These are phyloP conservation scores for Volucella inflata DNA, from an alignment of 2,888 invertebrate species.

Conservation along the genomic window DNA sequence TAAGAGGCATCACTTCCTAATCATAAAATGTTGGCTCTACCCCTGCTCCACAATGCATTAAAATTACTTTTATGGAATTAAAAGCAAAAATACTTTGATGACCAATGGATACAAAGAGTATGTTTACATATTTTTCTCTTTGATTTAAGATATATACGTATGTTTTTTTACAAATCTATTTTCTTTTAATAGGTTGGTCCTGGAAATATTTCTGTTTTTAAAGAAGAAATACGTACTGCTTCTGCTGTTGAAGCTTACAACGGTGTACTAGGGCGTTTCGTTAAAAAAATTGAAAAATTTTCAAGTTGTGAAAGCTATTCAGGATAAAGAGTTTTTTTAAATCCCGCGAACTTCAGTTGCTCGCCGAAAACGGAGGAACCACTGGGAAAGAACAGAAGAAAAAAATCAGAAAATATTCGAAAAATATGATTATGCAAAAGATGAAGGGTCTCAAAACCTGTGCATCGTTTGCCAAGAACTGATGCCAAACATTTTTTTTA, in stretches of 20 bases:
- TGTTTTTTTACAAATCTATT: neutral
- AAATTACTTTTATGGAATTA: constrained; percentile 10
- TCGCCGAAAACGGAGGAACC: too few relatives aligned
- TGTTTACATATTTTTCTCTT: constrained; percentile 1
- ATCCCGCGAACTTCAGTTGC: too few relatives aligned
- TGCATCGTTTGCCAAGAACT: too few relatives aligned
- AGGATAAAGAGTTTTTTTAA: neutral
- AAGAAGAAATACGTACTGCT: constrained; percentile 18
- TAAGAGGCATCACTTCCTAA: neutral
- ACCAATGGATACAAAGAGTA: constrained; percentile 7
- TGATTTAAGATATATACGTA: neutral
- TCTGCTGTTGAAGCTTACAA: constrained; percentile 11
- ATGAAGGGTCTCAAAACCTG: too few relatives aligned
- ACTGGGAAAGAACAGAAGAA: too few relatives aligned
- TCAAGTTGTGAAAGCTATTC: constrained; percentile 8
- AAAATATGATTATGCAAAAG: too few relatives aligned
- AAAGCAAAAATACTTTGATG: neutral
- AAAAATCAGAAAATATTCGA: too few relatives aligned
- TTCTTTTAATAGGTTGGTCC: neutral
- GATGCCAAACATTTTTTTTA: neutral
- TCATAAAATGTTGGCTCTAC: constrained; percentile 6
- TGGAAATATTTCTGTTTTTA: constrained; percentile 19
- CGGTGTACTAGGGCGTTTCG: constrained; percentile 16
- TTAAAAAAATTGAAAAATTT: constrained; percentile 12
- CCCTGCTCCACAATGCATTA: constrained; percentile 8